Conservation (phyloP, 2,113 vertebrate species). For the Pica pica region DNA sequence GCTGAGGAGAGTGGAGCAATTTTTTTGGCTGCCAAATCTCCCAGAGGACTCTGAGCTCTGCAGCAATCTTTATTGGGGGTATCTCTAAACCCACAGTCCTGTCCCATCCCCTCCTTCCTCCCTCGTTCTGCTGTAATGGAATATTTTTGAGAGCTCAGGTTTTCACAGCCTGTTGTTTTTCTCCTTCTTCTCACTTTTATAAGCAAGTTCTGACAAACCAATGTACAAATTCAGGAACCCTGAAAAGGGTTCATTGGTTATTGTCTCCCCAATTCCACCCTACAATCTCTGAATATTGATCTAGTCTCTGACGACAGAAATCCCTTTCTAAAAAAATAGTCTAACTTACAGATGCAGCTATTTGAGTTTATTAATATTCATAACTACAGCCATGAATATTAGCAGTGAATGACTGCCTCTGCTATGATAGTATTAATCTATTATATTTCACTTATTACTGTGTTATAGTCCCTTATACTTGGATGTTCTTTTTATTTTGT, state of each 20-base stretch:
- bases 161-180: background rate
- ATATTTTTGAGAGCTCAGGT: background rate
- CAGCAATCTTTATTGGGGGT: accelerated
- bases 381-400: background rate
- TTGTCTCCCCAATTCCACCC: background rate
- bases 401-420: background rate
- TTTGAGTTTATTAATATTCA: background rate
- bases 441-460: background rate
- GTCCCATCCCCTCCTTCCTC: background rate
- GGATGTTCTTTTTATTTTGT: background rate
- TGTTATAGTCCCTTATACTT: background rate
- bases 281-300: background rate
- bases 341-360: background rate
- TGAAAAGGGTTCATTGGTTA: accelerated
- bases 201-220: background rate
- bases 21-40: background rate
- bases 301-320: background rate
- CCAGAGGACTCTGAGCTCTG: background rate
- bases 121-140: background rate
- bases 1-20: background rate
- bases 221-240: background rate
- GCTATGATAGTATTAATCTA: background rate
- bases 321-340: background rate
- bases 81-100: background rate
- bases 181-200: background rate